Conservation (phyloP, 2,113 vertebrate genomes). For the Ageneiosus marmoratus region DNA sequence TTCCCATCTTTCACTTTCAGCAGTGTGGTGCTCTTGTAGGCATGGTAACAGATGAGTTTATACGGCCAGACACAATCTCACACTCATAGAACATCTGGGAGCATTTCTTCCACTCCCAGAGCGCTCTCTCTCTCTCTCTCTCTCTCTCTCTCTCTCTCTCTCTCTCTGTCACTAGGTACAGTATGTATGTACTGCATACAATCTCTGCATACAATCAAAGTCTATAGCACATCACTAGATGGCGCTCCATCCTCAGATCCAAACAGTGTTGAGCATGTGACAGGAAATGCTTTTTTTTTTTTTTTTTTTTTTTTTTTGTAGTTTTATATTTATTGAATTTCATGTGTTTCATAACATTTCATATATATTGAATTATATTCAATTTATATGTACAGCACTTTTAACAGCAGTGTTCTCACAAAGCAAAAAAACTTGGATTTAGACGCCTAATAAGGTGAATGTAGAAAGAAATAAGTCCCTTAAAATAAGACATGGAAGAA, state of each 20-base stretch:
- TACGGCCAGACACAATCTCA: slow-evolving; percentile 18
- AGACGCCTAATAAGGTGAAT: not conserved
- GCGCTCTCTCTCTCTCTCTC: not conserved
- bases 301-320: too few relatives aligned
- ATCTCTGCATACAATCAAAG: not conserved
- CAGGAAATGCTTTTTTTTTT: too few relatives aligned
- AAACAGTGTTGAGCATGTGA: not conserved
- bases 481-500: not conserved
- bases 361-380: not conserved
- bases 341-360: too few relatives aligned
- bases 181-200: not conserved
- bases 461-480: not conserved
- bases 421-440: not conserved
- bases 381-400: not conserved
- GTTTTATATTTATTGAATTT: not conserved
- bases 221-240: slow-evolving; percentile 32
- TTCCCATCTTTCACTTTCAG: slow-evolving; percentile 11
- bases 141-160: slow-evolving; percentile 20
- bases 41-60: slow-evolving; percentile 48
- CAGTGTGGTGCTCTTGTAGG: slow-evolving; percentile 23
- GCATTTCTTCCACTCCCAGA: slow-evolving; percentile 22
- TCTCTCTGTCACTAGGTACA: not conserved
- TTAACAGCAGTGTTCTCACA: not conserved
- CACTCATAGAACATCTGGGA: slow-evolving; percentile 39
- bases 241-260: slow-evolving; percentile 37